Evolutionary conservation across 2,797 vertebrate genomes (phyloP).

Genomic region (Hemitrygon akajei): DNA sequence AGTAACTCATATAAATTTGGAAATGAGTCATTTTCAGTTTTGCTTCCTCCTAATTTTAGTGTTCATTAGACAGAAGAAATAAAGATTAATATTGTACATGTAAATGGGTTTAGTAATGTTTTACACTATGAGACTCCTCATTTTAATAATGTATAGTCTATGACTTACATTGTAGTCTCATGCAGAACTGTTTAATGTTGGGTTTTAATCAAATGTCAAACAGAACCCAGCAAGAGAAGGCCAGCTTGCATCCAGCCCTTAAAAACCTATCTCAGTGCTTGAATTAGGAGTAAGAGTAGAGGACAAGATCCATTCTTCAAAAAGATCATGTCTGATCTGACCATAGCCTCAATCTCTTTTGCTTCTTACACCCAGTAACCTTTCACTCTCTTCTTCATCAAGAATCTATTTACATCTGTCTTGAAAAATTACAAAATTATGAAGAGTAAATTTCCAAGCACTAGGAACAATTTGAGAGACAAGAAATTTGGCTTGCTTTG

Average conservation of each 20-base stretch:
- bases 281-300: background rate
- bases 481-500: no score
- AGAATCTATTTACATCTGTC: no score
- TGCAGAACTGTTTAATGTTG: background rate
- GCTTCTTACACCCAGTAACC: no score
- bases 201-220: background rate
- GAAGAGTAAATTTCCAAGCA: no score
- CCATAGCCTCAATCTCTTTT: no score
- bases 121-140: background rate
- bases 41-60: conserved; percentile 1
- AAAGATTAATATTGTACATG: background rate
- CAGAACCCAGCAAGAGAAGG: background rate
- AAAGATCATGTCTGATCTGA: no score
- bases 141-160: background rate
- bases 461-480: no score
- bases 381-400: no score
- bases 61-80: background rate
- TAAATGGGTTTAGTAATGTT: background rate
- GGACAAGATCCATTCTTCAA: no score
- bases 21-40: conserved; percentile 10
- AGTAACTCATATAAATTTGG: background rate
- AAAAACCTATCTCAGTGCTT: background rate
- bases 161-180: background rate
- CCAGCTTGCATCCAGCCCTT: background rate
- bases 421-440: no score